Evolutionary conservation across 2,888 invertebrate species (phyloP).

Genomic region (Gryllus longicercus): DNA sequence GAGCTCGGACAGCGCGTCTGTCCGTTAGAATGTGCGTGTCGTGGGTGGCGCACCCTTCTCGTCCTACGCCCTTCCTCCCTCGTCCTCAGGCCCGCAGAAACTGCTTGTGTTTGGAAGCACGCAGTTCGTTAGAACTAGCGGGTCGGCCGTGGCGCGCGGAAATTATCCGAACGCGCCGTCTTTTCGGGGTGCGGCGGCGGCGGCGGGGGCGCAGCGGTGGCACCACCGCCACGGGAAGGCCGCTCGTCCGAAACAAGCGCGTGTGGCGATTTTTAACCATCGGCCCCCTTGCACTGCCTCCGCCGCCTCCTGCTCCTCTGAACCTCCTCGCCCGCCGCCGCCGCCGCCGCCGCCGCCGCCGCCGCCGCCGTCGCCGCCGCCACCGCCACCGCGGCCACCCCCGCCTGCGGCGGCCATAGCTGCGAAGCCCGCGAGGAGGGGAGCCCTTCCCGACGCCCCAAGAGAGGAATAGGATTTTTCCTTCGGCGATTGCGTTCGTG

Average conservation of each 20-base stretch:
- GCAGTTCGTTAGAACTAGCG: slow-evolving; percentile 2
- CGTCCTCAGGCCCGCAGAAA: too few relatives aligned
- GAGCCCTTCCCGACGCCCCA: slow-evolving; percentile 6
- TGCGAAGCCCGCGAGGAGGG: background rate
- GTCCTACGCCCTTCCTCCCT: too few relatives aligned
- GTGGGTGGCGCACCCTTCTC: too few relatives aligned
- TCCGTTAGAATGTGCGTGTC: too few relatives aligned
- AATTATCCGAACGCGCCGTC: background rate
- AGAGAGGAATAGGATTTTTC: slow-evolving; percentile 7
- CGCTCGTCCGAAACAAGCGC: slow-evolving; percentile 5
- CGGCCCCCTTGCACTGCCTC: background rate
- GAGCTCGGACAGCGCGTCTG: too few relatives aligned
- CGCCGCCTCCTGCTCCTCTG: background rate
- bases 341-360: background rate
- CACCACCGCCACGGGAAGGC: background rate
- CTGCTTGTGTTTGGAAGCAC: background rate
- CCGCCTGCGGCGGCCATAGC: slow-evolving; percentile 17
- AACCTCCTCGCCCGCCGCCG: background rate
- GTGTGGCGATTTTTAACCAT: slow-evolving; percentile 17
- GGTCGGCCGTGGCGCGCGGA: background rate
- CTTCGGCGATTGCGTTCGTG: slow-evolving; percentile 17
- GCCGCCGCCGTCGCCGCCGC: background rate
- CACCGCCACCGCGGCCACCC: background rate
- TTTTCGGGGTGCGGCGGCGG: background rate
- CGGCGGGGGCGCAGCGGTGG: too few relatives aligned